Conservation (phyloP, 1,140 invertebrate species). For the Lepidurus couesii region DNA sequence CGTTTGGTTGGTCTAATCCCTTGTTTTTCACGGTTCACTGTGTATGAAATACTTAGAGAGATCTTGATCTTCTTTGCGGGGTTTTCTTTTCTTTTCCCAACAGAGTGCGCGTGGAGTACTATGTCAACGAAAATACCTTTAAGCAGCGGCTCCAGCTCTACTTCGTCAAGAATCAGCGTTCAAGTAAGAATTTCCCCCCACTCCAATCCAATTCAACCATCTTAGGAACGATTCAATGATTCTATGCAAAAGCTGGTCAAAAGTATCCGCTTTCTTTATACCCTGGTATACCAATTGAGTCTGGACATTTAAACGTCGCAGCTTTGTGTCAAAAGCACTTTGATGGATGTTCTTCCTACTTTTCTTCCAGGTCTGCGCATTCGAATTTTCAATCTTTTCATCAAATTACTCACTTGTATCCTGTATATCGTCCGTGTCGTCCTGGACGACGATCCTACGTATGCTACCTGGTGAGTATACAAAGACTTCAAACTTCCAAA, state of each 20-base stretch:
- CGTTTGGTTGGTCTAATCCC: background rate
- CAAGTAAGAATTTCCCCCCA: conserved; percentile 72
- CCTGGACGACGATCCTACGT: conserved; percentile 76
- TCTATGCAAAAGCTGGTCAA: too few relatives aligned
- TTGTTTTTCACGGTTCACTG: background rate
- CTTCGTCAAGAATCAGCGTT: conserved; percentile 98
- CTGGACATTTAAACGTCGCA: too few relatives aligned
- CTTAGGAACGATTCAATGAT: background rate
- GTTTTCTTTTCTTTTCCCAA: background rate
- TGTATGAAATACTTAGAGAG: conserved; percentile 3
- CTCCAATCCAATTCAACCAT: background rate
- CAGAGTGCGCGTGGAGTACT: conserved; percentile 98
- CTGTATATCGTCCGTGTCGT: conserved; percentile 91
- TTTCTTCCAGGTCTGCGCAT: conserved; percentile 85
- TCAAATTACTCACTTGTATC: conserved; percentile 92
- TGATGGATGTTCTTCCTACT: conserved; percentile 39
- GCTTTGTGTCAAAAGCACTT: background rate
- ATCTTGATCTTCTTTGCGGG: conserved; percentile 38
- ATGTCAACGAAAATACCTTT: conserved; percentile 97
- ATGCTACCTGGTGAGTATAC: conserved; percentile 70
- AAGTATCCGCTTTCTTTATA: too few relatives aligned
- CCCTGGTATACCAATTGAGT: too few relatives aligned
- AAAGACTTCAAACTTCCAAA: background rate
- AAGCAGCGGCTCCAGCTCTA: conserved; percentile 96
- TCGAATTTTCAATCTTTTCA: conserved; percentile 91